Conservation (phyloP, 2,797 vertebrate genomes). For the Odontamblyopus rebecca region DNA sequence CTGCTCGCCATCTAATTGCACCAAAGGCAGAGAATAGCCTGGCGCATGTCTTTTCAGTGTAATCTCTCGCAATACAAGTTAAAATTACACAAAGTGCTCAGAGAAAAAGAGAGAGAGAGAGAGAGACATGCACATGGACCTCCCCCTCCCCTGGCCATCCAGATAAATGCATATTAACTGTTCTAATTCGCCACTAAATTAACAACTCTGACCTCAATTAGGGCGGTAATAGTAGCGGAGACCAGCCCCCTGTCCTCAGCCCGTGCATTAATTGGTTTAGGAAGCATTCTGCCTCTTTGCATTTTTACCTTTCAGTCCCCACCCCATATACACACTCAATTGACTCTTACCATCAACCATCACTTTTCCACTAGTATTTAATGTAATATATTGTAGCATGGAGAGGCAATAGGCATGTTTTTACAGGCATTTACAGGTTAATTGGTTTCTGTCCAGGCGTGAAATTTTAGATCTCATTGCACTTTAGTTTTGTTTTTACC, state of each 20-base stretch:
- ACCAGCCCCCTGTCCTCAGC: conserved; percentile 48
- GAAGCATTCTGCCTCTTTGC: conserved; percentile 40
- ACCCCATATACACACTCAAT: no score
- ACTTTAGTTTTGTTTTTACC: not conserved
- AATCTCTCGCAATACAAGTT: conserved; percentile 60
- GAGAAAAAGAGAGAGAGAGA: not conserved
- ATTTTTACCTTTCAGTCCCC: conserved; percentile 11
- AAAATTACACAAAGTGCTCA: conserved; percentile 45
- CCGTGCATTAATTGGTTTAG: conserved; percentile 73
- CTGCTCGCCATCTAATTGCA: conserved; percentile 70
- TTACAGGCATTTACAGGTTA: not conserved
- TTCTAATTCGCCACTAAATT: conserved; percentile 84
- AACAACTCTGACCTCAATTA: conserved; percentile 86
- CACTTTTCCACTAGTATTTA: conserved; percentile 27
- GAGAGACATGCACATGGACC: conserved; percentile 25
- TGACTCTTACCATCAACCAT: conserved; percentile 5
- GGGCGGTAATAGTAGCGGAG: conserved; percentile 75
- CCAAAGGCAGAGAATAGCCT: conserved; percentile 52
- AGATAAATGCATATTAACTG: conserved; percentile 82
- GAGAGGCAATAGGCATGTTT: conserved; percentile 14
- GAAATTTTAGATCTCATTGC: not conserved
- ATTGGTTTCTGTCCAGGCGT: not conserved
- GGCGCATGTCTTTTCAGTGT: conserved; percentile 59
- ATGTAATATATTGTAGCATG: conserved; percentile 16
- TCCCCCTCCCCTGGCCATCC: conserved; percentile 71